Evolutionary conservation across 2,888 invertebrate genomes (phyloP).

Genomic region (Lucinisca nassula): DNA sequence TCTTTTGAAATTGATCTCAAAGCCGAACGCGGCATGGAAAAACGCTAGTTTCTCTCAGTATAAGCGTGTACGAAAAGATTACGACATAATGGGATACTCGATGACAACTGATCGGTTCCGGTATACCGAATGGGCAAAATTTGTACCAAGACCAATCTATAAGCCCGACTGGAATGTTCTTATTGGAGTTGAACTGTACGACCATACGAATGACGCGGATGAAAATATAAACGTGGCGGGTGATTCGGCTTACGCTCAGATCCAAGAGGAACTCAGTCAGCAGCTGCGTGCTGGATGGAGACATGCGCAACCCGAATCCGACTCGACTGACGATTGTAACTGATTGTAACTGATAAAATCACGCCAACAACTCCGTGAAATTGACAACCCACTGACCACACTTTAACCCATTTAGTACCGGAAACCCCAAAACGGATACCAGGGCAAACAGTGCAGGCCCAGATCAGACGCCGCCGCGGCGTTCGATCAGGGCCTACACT

Average conservation of each 20-base stretch:
- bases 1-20: conserved; percentile 66
- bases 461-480: too few relatives aligned
- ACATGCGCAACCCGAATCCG: too few relatives aligned
- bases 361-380: too few relatives aligned
- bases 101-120: conserved; percentile 71
- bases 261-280: conserved; percentile 24
- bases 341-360: too few relatives aligned
- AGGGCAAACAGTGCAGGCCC: too few relatives aligned
- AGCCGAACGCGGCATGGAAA: conserved; percentile 50
- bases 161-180: conserved; percentile 53
- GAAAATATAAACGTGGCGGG: conserved; percentile 92
- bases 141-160: conserved; percentile 39
- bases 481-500: too few relatives aligned
- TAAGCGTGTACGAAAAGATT: conserved; percentile 47
- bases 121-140: conserved; percentile 69
- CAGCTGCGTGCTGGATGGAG: conserved; percentile 46
- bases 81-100: conserved; percentile 73
- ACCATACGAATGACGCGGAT: conserved; percentile 91
- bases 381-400: too few relatives aligned
- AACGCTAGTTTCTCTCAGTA: conserved; percentile 69
- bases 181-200: conserved; percentile 93
- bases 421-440: too few relatives aligned
- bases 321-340: too few relatives aligned
- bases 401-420: too few relatives aligned
- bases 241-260: conserved; percentile 84